Percentiles rank a stretch among this genome's conserved stretches.
phyloP scores from a whole-genome alignment of 2,113 vertebrate genomes.

The Phrynosoma blainvillii region DNA sequence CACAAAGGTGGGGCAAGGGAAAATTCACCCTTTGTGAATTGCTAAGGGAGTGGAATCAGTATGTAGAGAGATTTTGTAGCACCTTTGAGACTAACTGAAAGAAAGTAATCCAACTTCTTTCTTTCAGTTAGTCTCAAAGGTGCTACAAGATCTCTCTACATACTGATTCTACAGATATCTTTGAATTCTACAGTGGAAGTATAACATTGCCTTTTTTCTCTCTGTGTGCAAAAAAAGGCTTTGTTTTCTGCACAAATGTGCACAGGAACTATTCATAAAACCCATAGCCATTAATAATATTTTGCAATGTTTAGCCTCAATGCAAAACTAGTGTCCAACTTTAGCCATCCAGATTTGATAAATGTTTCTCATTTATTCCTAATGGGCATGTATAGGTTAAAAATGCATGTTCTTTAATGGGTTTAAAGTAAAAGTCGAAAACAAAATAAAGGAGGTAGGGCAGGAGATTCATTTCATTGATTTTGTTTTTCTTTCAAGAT shows the following conservation, averaged over 20 bases:
- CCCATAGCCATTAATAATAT: slow-evolving; percentile 16
- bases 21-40: too few relatives aligned
- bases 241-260: background rate
- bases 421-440: slow-evolving; percentile 31
- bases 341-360: background rate
- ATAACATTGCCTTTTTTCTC: background rate
- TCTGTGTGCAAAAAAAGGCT: background rate
- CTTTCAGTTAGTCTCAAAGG: too few relatives aligned
- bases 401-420: slow-evolving; percentile 8
- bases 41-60: too few relatives aligned
- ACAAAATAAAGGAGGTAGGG: slow-evolving; percentile 1
- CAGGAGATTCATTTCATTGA: slow-evolving; percentile 31
- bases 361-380: slow-evolving; percentile 12
- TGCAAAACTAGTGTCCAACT: background rate
- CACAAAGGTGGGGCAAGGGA: too few relatives aligned
- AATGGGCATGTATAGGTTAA: background rate
- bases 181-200: too few relatives aligned
- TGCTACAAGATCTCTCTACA: too few relatives aligned
- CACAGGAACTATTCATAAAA: background rate
- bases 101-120: too few relatives aligned
- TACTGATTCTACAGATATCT: too few relatives aligned
- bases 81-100: too few relatives aligned
- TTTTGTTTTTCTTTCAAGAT: slow-evolving; percentile 45
- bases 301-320: slow-evolving; percentile 15
- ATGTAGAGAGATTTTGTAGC: too few relatives aligned